These are phyloP conservation scores for Standfussiana lucernea DNA, from an alignment of 2,888 invertebrate species.

Conservation along the genomic window DNA sequence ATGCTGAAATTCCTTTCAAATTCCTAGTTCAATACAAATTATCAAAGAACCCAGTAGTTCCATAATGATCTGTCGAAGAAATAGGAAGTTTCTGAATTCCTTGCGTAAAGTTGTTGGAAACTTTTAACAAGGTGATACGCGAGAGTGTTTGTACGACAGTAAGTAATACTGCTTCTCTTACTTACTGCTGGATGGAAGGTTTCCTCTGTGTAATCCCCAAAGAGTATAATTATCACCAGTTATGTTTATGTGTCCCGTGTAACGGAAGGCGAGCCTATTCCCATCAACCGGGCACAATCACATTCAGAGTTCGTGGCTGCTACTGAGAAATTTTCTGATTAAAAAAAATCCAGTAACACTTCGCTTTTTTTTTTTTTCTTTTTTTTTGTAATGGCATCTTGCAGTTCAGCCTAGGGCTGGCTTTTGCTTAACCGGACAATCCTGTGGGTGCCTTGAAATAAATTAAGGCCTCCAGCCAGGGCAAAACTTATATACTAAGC, in stretches of 20 bases:
- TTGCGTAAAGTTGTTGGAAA: constrained; percentile 10
- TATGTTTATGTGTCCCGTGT: neutral
- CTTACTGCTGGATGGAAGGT: neutral
- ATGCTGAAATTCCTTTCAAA: neutral
- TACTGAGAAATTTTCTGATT: neutral
- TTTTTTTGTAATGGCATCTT: too few species aligned
- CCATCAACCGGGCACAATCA: neutral
- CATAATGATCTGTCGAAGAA: constrained; percentile 21
- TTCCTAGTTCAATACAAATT: neutral
- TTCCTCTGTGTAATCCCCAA: neutral
- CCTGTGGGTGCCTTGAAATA: too few species aligned
- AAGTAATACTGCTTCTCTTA: neutral
- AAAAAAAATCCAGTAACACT: neutral
- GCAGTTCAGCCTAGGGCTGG: too few species aligned
- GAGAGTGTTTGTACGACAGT: neutral
- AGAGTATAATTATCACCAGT: neutral
- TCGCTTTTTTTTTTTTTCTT: too few species aligned
- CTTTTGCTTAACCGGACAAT: too few species aligned
- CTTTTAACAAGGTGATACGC: constrained; percentile 13
- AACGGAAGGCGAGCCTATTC: neutral
- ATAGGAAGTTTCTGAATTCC: constrained; percentile 18
- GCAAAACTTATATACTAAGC: too few species aligned
- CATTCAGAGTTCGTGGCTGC: neutral
- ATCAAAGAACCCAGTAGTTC: constrained; percentile 10
- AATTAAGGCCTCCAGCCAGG: too few species aligned